Conservation (phyloP, 2,113 vertebrate genomes). For the Cephalopterus ornatus region DNA sequence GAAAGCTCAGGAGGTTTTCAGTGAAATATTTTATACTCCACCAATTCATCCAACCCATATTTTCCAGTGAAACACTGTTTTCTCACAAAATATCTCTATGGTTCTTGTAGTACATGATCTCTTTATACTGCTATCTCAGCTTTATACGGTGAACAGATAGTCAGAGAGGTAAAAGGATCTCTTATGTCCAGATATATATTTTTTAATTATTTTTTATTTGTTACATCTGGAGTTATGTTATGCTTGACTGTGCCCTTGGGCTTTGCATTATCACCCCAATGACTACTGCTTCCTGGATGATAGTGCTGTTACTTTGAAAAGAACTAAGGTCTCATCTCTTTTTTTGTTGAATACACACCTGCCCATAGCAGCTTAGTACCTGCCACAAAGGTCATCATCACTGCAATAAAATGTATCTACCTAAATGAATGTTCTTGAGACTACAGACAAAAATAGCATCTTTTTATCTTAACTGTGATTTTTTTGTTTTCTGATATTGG, state of each 20-base stretch:
- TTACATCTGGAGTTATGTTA: not conserved
- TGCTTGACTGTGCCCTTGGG: not conserved
- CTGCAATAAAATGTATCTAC: not conserved
- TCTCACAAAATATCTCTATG: not conserved
- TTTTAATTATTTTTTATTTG: not conserved
- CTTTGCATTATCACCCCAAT: not conserved
- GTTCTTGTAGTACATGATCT: not conserved
- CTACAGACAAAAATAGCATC: not conserved
- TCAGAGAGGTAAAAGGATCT: not conserved
- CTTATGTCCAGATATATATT: not conserved
- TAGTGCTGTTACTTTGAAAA: not conserved
- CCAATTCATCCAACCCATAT: rapidly evolving
- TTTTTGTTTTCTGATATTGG: not conserved
- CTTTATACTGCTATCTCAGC: not conserved
- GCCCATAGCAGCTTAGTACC: not conserved
- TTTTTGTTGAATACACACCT: not conserved
- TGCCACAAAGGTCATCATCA: not conserved
- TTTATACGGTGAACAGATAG: not conserved
- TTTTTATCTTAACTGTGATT: not conserved
- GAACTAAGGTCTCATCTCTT: not conserved
- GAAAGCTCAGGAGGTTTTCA: not conserved
- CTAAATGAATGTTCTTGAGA: not conserved
- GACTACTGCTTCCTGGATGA: not conserved
- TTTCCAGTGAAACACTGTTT: not conserved
- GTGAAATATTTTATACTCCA: not conserved